Base-by-base conservation (phyloP, 2,113 vertebrate species). In the Clarias macrocephalus region DNA sequence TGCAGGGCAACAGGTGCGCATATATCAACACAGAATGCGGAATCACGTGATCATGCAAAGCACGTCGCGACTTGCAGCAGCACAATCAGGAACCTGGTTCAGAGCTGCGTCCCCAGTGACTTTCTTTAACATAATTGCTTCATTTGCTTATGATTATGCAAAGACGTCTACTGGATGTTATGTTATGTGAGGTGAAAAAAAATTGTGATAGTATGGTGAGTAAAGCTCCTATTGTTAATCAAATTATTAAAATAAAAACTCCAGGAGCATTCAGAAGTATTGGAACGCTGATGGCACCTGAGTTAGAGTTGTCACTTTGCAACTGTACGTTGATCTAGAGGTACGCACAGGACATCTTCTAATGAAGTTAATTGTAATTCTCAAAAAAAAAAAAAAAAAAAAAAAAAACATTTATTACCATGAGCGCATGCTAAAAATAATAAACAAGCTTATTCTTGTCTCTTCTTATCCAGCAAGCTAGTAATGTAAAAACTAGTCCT, bases 1-100 rank as follows among this genome's bases (percentile, higher is more conserved):
- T 52, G 11, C 23, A 48, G 37, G 42, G 21, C 11, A n/a, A 76
- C 48, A 25, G 42, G 73, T 54, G 12, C 54, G 42, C 11, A 13
- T 25, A 76, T 11, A 23, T 25, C 73, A 52, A 76, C 37, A 75
- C 73, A 15, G 37, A 21, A 76, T n/a, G 23, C 48, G 54, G 23
- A 76, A 13, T 48, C 42, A 76, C 12, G 73, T 76, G 73, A 54
- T 54, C 42, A 76, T 54, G 73, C 73, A 76, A 76, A 76, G 42
- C 72, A 75, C 37, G 42, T 48, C 48, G 72, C 57, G 23, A 33
- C 66, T 70, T 70, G 30, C 28, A 72, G 16, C 18, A 42, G 33
- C 18, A 37, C 16, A 19, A 63, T 42, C 13, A 33, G 33, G 73
- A 52, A 48, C 12, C 73, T 76, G 19, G 15, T 75, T 48, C 42